These are phyloP conservation scores for Parnassius orleans DNA, from an alignment of 2,888 invertebrate genomes.

Conservation along the genomic window DNA sequence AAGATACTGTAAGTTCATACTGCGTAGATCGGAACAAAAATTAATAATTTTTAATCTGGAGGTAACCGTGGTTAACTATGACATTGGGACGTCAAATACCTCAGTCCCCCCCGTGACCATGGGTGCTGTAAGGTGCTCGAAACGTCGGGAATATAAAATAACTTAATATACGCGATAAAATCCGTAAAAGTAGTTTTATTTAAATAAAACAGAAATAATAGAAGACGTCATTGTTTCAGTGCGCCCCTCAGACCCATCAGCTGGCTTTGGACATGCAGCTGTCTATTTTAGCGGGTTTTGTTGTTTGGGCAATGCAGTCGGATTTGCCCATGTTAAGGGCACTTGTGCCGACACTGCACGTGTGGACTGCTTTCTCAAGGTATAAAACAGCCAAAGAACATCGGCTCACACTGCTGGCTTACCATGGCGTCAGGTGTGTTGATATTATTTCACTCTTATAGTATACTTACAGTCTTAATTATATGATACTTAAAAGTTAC, in stretches of 20 bases:
- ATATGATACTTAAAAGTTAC: too few relatives aligned
- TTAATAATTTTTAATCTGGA: too few relatives aligned
- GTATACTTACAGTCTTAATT: too few relatives aligned
- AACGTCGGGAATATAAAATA: too few relatives aligned
- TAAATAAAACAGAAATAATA: not conserved
- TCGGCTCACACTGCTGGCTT: conserved; percentile 83
- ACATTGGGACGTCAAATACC: too few relatives aligned
- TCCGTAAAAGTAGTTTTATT: too few relatives aligned
- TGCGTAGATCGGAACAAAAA: too few relatives aligned
- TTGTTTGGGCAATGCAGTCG: conserved; percentile 82
- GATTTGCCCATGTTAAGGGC: conserved; percentile 78
- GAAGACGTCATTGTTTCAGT: conserved; percentile 70
- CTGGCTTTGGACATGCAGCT: conserved; percentile 88
- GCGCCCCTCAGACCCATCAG: conserved; percentile 88
- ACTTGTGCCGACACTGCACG: conserved; percentile 77
- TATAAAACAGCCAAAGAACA: conserved; percentile 82
- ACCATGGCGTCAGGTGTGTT: conserved; percentile 84
- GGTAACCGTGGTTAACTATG: too few relatives aligned
- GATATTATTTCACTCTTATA: not conserved
- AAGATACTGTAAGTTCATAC: too few relatives aligned
- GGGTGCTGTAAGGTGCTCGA: too few relatives aligned
- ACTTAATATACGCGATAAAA: too few relatives aligned
- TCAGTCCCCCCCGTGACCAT: too few relatives aligned
- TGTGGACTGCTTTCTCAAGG: conserved; percentile 82
- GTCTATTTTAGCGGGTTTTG: conserved; percentile 82